A percentile compares a stretch with the other conserved stretches of the same genome.
phyloP scores from a whole-genome alignment of 2,888 invertebrate species.

The Rosalia funebris region DNA sequence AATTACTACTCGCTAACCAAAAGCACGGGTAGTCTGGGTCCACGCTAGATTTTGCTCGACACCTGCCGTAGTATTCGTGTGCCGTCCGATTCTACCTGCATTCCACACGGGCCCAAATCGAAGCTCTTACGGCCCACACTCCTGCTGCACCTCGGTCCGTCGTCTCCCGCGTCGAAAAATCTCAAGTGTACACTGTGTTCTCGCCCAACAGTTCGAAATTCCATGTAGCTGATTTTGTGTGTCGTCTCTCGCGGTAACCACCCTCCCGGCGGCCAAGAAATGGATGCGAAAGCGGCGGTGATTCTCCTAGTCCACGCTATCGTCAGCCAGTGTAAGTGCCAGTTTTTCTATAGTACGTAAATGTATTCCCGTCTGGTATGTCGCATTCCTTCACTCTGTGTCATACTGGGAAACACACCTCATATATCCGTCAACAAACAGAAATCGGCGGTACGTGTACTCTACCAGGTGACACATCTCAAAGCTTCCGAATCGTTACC shows the following conservation, averaged over 20 bases:
- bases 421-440: slow-evolving; percentile 7
- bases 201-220: too few relatives aligned
- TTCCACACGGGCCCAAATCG: slow-evolving; percentile 38
- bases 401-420: slow-evolving; percentile 5
- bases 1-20: slow-evolving; percentile 40
- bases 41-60: slow-evolving; percentile 23
- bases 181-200: slow-evolving; percentile 7
- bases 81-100: slow-evolving; percentile 40
- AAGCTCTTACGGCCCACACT: slow-evolving; percentile 32
- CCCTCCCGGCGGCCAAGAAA: neutral
- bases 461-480: neutral
- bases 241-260: slow-evolving; percentile 12
- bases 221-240: slow-evolving; percentile 9
- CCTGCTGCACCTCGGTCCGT: slow-evolving; percentile 26
- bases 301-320: neutral
- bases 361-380: neutral
- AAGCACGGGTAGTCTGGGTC: slow-evolving; percentile 40
- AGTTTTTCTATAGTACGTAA: neutral
- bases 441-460: neutral
- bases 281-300: slow-evolving; percentile 8
- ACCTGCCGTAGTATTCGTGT: slow-evolving; percentile 33
- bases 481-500: too few relatives aligned
- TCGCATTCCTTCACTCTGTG: slow-evolving; percentile 9
- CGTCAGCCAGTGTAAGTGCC: slow-evolving; percentile 14
- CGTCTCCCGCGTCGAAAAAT: slow-evolving; percentile 14